Evolutionary conservation across 2,797 vertebrate species (phyloP), one percentile per base, ranked within the genome.

Genomic region (Spinus pinus): DNA sequence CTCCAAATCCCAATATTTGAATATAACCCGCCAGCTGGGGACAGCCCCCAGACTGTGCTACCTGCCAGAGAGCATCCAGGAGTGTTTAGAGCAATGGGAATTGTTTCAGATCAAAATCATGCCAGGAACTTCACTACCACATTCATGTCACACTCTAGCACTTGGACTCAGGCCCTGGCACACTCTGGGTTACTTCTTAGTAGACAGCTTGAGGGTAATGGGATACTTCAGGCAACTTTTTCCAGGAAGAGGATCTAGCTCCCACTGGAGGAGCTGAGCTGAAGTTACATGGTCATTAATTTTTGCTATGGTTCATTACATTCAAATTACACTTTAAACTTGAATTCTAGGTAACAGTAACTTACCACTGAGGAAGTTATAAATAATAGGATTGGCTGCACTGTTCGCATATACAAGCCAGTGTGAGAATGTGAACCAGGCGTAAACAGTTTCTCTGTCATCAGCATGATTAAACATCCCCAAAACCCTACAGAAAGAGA

Each of bases 391-490:
- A 97, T 99, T 99, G 71, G 98, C 99, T 73, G 99, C 99, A 94
- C 99, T 99, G 94, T 99, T 99, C 94, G 99, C 99, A 41, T 99
- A 99, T 28, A 99, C 99, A 77, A 99, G 98, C 99, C 99, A 99
- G 75, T 99, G 99, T 82, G 99, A 99, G 96, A 99, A 99, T 2
- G 98, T 99, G 97, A 99, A 99, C 99, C 99, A 99, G 53, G 99
- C 99, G 1, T 99, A 99, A 23, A 99, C 98, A 13, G 98, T 99
- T 97, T 99, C 99, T 98, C 99, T 98, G 97, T 99, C 98, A 54
- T 98, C 98, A 2, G 98, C 98, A 57, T 99, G 98, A 95, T 98
- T 98, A 95, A 99, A 99, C 79, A 98, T 98, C 39, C 99, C 99
- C 94, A 99, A 99, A 46, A 99, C 99, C 97, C 99, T 99, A 97